phyloP scores from a whole-genome alignment of 2,797 vertebrate genomes.

The Agapornis canus region DNA sequence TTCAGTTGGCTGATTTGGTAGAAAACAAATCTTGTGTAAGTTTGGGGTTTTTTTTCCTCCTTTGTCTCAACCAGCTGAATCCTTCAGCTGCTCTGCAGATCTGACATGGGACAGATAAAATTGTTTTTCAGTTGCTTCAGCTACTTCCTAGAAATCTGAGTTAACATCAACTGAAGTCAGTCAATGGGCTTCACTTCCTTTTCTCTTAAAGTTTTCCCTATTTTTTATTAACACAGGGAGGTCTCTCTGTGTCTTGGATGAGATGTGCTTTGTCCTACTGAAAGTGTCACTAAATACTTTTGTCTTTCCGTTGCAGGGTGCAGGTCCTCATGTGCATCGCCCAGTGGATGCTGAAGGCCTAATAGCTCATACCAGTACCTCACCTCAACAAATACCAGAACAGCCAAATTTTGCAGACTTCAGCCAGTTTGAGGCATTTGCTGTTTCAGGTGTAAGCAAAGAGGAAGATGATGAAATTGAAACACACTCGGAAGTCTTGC shows the following conservation, averaged over 20 bases:
- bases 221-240: background rate
- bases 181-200: background rate
- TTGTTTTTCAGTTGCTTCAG: background rate
- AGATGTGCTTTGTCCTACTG: background rate
- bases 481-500: constrained; percentile 84
- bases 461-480: constrained; percentile 87
- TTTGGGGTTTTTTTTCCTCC: background rate
- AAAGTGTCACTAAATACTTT: background rate
- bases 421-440: constrained; percentile 95
- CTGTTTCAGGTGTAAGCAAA: constrained; percentile 84
- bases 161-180: background rate
- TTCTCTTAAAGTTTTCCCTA: background rate
- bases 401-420: constrained; percentile 99
- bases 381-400: constrained; percentile 95
- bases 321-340: constrained; percentile 86
- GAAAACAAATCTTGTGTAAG: background rate
- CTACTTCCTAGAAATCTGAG: background rate
- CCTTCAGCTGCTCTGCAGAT: background rate
- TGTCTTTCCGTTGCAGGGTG: constrained; percentile 72
- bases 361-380: constrained; percentile 86
- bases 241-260: background rate
- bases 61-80: background rate
- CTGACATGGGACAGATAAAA: background rate
- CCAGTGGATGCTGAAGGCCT: constrained; percentile 86
- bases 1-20: background rate